Base-by-base conservation (phyloP, 2,888 invertebrate genomes). In the Eurytoma californica region DNA sequence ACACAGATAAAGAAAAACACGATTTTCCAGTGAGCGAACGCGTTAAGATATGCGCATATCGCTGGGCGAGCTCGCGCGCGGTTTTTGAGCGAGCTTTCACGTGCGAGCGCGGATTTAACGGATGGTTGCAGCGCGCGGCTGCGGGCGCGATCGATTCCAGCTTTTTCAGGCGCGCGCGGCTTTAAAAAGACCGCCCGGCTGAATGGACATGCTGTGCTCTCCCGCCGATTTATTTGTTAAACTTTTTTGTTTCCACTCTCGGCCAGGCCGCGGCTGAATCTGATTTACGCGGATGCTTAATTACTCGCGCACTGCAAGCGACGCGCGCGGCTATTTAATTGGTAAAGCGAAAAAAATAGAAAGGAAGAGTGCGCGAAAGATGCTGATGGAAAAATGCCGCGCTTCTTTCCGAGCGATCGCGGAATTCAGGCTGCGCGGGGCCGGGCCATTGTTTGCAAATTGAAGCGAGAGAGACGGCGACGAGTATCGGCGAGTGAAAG, bases 11-110 rank as follows among this genome's bases (percentile, higher is more conserved):
- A 85, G 85, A 86, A 87, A 86, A 83, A 80, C 69, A 69, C 84
- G 84, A 87, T 87, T 87, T 87, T 86, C 84, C 80, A 86, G 86
- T 87, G 86, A 73, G 51, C 20, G 69, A 69, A 16, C 24, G 66
- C 14, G 16, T 13, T 3, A 66, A 39, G 14, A 24, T 16, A 18
- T 7, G 18, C 9, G 69, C 5, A 39, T 39, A 39, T 39, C 7
- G 30, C 49, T 30, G 57, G 57, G 57, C 60, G 58, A 7, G 9
- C 24, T 24, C 20, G 14, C 28, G 53, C 16, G 53, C 53, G 53
- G 0, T 14, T n/a, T 14, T n/a, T 3, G 53, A 53, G 2, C 16
- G 53, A n/a, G 53, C 16, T 53, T 53, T 53, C 5, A 5, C 47
- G 63, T 39, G 63, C 18, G 63, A 30, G 63, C 18, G 13, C 49